Evolutionary conservation across 2,797 vertebrate genomes (phyloP).

Genomic region (Euthynnus affinis): DNA sequence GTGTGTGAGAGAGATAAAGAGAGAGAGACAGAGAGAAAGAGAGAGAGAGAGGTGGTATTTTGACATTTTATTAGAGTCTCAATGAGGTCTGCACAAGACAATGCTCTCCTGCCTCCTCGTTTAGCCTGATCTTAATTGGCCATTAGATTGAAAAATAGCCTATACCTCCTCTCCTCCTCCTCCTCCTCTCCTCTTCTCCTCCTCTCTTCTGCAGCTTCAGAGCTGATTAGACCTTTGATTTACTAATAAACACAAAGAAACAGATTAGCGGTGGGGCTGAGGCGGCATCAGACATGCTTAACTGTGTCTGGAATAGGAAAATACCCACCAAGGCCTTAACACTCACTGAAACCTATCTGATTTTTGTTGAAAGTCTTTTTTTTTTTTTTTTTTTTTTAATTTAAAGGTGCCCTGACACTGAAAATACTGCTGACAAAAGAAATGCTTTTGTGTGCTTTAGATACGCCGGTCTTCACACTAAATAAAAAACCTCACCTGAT

Average conservation of each 20-base stretch:
- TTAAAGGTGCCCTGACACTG: slow-evolving; percentile 8
- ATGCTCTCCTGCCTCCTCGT: slow-evolving; percentile 83
- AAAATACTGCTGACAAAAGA: slow-evolving; percentile 5
- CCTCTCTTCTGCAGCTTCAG: slow-evolving; percentile 76
- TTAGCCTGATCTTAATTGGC: slow-evolving; percentile 87
- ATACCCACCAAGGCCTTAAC: slow-evolving; percentile 20
- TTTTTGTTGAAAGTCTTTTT: background rate
- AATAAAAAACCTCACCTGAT: slow-evolving; percentile 5
- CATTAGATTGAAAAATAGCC: slow-evolving; percentile 87
- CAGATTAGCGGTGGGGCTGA: slow-evolving; percentile 67
- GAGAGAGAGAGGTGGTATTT: slow-evolving; percentile 53
- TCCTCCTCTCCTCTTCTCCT: slow-evolving; percentile 57
- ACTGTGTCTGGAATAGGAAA: slow-evolving; percentile 46
- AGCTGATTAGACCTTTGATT: slow-evolving; percentile 88
- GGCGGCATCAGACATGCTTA: slow-evolving; percentile 46
- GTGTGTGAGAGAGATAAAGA: background rate
- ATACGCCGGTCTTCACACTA: slow-evolving; percentile 2
- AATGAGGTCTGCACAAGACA: slow-evolving; percentile 79
- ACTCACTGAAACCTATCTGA: slow-evolving; percentile 13
- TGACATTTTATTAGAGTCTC: slow-evolving; percentile 80
- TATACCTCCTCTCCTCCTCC: slow-evolving; percentile 63
- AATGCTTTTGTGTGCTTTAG: background rate
- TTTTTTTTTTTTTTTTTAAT: slow-evolving; percentile 6
- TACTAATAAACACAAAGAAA: slow-evolving; percentile 85
- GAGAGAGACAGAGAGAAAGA: slow-evolving; percentile 2